phyloP scores from a whole-genome alignment of 2,888 invertebrate genomes.

The Cetonia aurata region DNA sequence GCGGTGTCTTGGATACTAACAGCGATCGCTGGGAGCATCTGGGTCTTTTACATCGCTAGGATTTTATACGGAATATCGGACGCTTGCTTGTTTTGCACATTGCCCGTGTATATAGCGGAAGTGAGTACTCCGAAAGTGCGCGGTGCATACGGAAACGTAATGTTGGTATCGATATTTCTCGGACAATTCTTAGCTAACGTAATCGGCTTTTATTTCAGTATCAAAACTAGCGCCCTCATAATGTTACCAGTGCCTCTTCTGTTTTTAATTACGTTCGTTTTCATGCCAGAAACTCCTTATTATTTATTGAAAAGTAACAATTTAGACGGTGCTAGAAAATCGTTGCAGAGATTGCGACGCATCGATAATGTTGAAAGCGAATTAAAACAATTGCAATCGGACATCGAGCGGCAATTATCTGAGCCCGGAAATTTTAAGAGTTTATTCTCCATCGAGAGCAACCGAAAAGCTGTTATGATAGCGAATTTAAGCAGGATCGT shows the following conservation, averaged over 20 bases:
- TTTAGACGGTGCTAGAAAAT: constrained; percentile 48
- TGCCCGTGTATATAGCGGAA: constrained; percentile 60
- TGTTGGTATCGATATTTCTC: constrained; percentile 54
- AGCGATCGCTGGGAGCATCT: constrained; percentile 53
- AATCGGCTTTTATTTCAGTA: constrained; percentile 71
- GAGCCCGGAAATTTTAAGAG: constrained; percentile 60
- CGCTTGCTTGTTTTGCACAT: constrained; percentile 54
- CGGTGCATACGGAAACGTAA: constrained; percentile 59
- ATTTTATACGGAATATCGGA: constrained; percentile 56
- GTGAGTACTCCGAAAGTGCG: constrained; percentile 57
- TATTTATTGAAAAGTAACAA: constrained; percentile 55
- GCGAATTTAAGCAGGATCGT: constrained; percentile 57
- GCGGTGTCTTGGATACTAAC: constrained; percentile 54
- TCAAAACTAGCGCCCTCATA: constrained; percentile 69
- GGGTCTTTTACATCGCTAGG: constrained; percentile 57
- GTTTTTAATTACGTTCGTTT: constrained; percentile 69
- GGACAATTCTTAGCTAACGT: constrained; percentile 63
- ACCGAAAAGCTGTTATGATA: constrained; percentile 57
- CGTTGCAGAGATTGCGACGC: constrained; percentile 50
- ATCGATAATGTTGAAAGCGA: constrained; percentile 57
- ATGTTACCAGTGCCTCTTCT: constrained; percentile 71
- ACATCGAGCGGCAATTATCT: constrained; percentile 58
- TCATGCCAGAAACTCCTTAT: constrained; percentile 62
- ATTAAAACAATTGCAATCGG: constrained; percentile 51
- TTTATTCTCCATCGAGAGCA: constrained; percentile 55